Conservation (phyloP, 2,113 vertebrate species). For the Rhinolophus sinicus region DNA sequence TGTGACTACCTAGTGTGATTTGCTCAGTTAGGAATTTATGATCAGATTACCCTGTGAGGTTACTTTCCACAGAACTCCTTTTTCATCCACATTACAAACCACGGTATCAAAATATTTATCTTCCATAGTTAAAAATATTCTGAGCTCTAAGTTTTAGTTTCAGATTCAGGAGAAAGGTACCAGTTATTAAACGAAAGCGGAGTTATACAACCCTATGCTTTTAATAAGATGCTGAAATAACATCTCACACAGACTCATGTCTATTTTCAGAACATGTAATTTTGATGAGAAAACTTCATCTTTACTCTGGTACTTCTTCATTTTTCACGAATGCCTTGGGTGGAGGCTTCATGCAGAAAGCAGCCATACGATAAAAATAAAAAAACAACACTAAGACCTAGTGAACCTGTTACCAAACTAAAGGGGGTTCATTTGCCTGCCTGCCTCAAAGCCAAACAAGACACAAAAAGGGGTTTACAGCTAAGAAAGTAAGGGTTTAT, state of each 20-base stretch:
- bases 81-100: not conserved
- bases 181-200: not conserved
- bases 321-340: not conserved
- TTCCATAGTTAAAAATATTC: constrained; percentile 20
- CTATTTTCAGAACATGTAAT: constrained; percentile 31
- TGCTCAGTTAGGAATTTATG: not conserved
- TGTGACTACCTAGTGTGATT: not conserved
- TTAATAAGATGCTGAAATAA: constrained; percentile 20
- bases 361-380: not conserved
- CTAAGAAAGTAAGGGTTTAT: no score
- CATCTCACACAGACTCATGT: not conserved
- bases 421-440: no score
- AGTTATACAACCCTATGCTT: not conserved
- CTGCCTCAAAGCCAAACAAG: no score
- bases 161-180: not conserved
- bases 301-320: not conserved
- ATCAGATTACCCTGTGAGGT: not conserved
- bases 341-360: not conserved
- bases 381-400: not conserved
- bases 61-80: not conserved
- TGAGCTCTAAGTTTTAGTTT: not conserved
- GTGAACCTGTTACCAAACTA: not conserved
- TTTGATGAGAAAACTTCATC: not conserved
- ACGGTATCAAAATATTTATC: not conserved
- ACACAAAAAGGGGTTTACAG: no score